phyloP scores from a whole-genome alignment of 2,113 vertebrate species.

The Turdus rufiventris region DNA sequence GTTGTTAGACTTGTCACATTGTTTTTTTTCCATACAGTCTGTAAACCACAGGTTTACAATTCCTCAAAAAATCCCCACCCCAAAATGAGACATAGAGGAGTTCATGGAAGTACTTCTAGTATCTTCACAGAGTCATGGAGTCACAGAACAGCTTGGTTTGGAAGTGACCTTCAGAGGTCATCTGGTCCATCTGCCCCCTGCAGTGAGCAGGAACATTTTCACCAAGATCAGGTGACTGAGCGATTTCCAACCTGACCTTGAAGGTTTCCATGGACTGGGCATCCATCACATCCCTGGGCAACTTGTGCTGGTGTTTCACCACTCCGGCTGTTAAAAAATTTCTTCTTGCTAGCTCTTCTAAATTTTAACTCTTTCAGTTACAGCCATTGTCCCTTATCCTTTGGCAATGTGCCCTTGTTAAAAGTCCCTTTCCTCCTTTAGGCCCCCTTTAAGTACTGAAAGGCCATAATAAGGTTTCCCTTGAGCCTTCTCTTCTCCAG shows the following conservation, averaged over 20 bases:
- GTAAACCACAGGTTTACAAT: too few relatives aligned
- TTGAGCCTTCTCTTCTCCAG: background rate
- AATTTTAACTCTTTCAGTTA: background rate
- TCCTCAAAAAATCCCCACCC: background rate
- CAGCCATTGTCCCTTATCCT: background rate
- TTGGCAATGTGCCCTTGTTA: too few relatives aligned
- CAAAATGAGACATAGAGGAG: background rate
- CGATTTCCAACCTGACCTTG: background rate
- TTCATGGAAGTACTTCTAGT: background rate
- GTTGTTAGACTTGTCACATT: background rate
- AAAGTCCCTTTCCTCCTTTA: background rate
- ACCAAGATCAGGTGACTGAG: background rate
- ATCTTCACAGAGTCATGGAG: background rate
- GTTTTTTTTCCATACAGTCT: background rate
- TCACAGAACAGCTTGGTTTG: background rate
- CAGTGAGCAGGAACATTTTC: background rate
- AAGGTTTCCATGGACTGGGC: rapidly evolving
- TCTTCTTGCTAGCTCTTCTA: background rate
- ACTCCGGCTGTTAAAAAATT: background rate
- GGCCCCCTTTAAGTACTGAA: background rate
- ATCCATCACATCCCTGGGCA: background rate
- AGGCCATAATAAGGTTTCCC: background rate
- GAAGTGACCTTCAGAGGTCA: background rate
- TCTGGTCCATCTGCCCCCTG: background rate
- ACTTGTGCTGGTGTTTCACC: too few relatives aligned